phyloP scores from a whole-genome alignment of 2,113 vertebrate genomes.

The Todiramphus saurophagus region DNA sequence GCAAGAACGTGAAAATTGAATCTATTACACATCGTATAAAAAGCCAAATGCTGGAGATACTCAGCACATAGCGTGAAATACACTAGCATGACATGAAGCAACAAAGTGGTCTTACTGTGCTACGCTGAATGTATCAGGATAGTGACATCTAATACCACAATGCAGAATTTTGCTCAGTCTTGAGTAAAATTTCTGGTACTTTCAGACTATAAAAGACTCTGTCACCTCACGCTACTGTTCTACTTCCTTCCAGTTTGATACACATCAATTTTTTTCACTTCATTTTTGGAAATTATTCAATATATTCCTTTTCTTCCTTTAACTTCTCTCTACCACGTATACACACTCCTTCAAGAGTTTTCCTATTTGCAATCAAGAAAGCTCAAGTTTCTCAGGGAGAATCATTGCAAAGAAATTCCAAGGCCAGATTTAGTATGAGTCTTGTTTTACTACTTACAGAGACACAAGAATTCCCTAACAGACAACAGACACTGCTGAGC shows the following conservation, averaged over 20 bases:
- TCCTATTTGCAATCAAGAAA: neutral
- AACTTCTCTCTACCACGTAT: neutral
- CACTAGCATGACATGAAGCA: constrained; percentile 2
- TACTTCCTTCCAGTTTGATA: neutral
- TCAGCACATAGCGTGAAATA: neutral
- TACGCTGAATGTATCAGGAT: neutral
- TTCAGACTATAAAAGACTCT: neutral
- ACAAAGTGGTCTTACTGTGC: neutral
- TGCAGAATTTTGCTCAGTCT: neutral
- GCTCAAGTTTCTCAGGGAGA: neutral
- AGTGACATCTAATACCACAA: neutral
- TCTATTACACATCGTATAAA: neutral
- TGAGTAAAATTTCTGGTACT: neutral
- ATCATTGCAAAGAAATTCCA: neutral
- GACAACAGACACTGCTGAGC: neutral
- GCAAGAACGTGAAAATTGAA: constrained; percentile 6
- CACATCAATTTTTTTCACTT: neutral
- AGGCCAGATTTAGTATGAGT: neutral
- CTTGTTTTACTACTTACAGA: neutral
- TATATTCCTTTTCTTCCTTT: neutral
- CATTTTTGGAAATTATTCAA: neutral
- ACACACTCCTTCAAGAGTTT: neutral
- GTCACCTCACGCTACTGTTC: neutral
- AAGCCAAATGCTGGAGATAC: neutral
- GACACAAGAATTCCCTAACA: neutral